Percentiles rank a stretch among this genome's conserved stretches.
These are phyloP conservation scores for Mimas tiliae DNA, from an alignment of 2,888 invertebrate genomes.

Conservation along the genomic window DNA sequence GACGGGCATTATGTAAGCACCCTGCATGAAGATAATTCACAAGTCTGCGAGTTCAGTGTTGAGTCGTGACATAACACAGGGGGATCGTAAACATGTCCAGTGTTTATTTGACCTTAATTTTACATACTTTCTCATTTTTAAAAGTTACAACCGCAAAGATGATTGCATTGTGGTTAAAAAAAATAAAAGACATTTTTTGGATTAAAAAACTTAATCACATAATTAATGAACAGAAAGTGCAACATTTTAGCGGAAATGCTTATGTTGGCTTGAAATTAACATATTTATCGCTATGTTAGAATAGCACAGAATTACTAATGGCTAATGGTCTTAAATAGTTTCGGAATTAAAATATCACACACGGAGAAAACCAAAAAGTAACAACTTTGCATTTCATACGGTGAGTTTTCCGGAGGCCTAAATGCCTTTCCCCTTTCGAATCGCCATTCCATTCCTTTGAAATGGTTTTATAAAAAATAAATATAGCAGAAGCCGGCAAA, in stretches of 20 bases:
- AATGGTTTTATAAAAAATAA: too few relatives aligned
- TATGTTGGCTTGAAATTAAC: not conserved
- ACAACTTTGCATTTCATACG: too few relatives aligned
- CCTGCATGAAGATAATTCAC: not conserved
- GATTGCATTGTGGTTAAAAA: not conserved
- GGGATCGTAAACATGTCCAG: conserved; percentile 11
- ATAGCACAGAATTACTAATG: not conserved
- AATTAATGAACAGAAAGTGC: not conserved
- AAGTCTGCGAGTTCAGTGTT: not conserved
- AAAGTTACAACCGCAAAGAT: conserved; percentile 1
- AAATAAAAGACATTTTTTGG: too few relatives aligned
- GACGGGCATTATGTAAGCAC: too few relatives aligned
- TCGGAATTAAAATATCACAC: not conserved
- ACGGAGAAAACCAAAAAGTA: not conserved
- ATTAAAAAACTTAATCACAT: not conserved
- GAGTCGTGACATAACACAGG: conserved; percentile 1
- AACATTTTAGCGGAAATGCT: not conserved
- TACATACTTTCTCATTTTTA: conserved; percentile 22
- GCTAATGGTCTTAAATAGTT: not conserved
- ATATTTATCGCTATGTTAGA: not conserved
- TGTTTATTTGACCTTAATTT: conserved; percentile 24
- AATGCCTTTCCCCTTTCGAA: too few relatives aligned
- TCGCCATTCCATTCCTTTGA: too few relatives aligned
- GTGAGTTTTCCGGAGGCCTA: too few relatives aligned
- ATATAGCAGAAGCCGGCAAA: too few relatives aligned